Base-by-base conservation (phyloP, 30 jellyfish, hydroid and myxozoan genomes). In the Chrysaora quinquecirrha region DNA sequence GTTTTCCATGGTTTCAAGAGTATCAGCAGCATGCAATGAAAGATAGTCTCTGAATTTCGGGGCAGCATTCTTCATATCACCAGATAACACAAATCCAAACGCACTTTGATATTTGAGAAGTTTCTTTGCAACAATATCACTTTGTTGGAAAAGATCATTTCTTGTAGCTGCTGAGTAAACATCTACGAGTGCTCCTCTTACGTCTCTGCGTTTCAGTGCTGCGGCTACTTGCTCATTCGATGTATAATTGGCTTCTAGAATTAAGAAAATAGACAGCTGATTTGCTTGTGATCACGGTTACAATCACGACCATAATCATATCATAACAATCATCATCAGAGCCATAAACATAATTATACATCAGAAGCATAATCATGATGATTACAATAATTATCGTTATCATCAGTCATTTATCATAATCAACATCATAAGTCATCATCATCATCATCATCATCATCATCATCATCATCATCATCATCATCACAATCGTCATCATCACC, bases 161-260 rank as follows among this genome's bases (percentile, higher is more conserved):
- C 96, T 72, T 31, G 89, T 30, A 32, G 91, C 96, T 12, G 97
- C 95, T 3, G 97, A 68, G 48, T 58, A 89, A 0, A 76, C 86
- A 35, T 89, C 97, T 2, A 89, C 82, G 62, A 89, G 47, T 32
- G 90, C 97, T 20, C 93, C 97, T 48, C 85, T 38, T 21, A 89
- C 95, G 25, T 89, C 87, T 24, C 90, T 63, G 23, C 43, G 50
- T 66, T 64, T 89, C 73, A 89, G 64, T 10, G 97, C 97, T 22
- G 77, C 43, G 14, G 86, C 86, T 4, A 89, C 89, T 21, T 89
- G 95, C 49, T 85, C 96, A 0, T 74, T 50, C 49, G 87, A 31
- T 28, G 48, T 76, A 69, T 85, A 85, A 1, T 67, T 66, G 48
- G 80, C 71, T 43, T 65, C 96, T 85, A 50, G n/a, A n/a, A n/a